phyloP scores from a whole-genome alignment of 2,888 invertebrate species.

The Erebia aethiops region DNA sequence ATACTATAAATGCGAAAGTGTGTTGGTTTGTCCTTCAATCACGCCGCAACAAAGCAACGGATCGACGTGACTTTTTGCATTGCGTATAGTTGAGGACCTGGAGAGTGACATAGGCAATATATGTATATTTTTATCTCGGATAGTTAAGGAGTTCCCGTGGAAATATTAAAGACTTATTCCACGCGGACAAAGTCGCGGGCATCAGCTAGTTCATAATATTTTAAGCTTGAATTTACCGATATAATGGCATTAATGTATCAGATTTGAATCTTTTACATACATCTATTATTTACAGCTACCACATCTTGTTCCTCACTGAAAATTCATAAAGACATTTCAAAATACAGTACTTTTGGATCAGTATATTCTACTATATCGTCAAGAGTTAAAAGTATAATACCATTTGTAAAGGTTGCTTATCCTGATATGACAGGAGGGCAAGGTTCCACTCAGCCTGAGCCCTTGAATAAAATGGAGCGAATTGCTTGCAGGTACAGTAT shows the following conservation, averaged over 20 bases:
- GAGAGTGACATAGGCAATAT: too few relatives aligned
- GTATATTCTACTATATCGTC: conserved; percentile 83
- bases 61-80: too few relatives aligned
- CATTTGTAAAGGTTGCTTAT: conserved; percentile 89
- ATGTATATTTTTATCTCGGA: too few relatives aligned
- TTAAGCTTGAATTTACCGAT: background rate
- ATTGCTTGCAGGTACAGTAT: conserved; percentile 68
- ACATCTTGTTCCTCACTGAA: conserved; percentile 72
- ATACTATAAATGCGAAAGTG: background rate
- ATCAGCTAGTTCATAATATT: background rate
- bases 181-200: too few relatives aligned
- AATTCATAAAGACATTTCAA: conserved; percentile 74
- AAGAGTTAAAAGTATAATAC: conserved; percentile 84
- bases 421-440: conserved; percentile 87
- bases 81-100: too few relatives aligned
- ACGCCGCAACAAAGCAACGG: too few relatives aligned
- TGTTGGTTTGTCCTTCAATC: too few relatives aligned
- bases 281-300: conserved; percentile 60
- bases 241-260: background rate
- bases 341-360: conserved; percentile 61
- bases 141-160: too few relatives aligned
- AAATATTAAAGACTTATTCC: too few relatives aligned
- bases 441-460: conserved; percentile 81
- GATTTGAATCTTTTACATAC: background rate
- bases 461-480: conserved; percentile 81